Percentiles rank a stretch among this genome's conserved stretches.
phyloP scores from a whole-genome alignment of 1,140 invertebrate species.

The Bombyx mandarina region DNA sequence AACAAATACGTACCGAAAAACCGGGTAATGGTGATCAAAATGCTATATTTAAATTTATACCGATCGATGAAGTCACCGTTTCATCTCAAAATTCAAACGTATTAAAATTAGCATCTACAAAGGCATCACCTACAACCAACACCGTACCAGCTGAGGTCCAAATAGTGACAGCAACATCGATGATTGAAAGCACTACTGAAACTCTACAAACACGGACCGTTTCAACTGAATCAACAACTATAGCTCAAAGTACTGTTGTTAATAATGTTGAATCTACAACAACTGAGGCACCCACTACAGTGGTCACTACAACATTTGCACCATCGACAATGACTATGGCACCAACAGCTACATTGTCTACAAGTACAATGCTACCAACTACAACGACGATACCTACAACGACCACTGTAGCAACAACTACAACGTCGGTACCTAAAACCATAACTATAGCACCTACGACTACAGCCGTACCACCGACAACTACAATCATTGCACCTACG shows the following conservation, averaged over 20 bases:
- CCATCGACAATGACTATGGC: constrained; percentile 4
- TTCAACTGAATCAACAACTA: constrained; percentile 30
- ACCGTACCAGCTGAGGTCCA: constrained; percentile 23
- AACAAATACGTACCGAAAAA: constrained; percentile 68
- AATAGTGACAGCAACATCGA: constrained; percentile 20
- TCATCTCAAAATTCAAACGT: constrained; percentile 55
- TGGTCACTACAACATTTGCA: constrained; percentile 12
- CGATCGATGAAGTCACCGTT: constrained; percentile 59
- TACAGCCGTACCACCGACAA: constrained; percentile 13
- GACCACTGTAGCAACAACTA: constrained; percentile 19
- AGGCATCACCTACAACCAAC: constrained; percentile 28
- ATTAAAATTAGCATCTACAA: constrained; percentile 54
- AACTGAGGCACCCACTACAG: constrained; percentile 17
- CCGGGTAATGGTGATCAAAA: constrained; percentile 48
- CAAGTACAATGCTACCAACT: constrained; percentile 19
- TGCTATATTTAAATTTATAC: constrained; percentile 66
- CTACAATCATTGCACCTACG: constrained; percentile 21
- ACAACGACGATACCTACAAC: constrained; percentile 25
- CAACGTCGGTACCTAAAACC: constrained; percentile 19
- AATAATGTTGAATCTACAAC: constrained; percentile 21
- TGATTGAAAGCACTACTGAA: constrained; percentile 34
- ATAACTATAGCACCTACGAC: constrained; percentile 18
- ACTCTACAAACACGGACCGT: constrained; percentile 40
- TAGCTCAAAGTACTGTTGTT: constrained; percentile 20
- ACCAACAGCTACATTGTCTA: constrained; percentile 6